phyloP scores from a whole-genome alignment of 2,797 vertebrate species.

The Steatocranus sp. region DNA sequence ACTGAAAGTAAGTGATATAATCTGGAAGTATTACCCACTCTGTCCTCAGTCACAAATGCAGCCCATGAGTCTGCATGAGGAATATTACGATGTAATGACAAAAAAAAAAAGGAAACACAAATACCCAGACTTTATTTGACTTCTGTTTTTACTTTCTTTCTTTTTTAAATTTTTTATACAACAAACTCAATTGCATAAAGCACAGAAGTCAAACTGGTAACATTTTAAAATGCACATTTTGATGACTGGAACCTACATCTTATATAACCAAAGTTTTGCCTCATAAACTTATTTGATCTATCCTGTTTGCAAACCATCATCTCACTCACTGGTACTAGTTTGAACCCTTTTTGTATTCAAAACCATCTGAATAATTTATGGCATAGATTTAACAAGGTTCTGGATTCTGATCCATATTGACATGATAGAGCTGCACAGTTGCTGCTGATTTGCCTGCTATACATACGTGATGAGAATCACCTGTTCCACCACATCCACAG shows the following conservation, averaged over 20 bases:
- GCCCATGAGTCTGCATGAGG: not conserved
- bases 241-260: not conserved
- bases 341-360: not conserved
- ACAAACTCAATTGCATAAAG: not conserved
- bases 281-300: not conserved
- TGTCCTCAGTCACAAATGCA: constrained; percentile 21
- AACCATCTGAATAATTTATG: not conserved
- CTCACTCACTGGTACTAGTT: not conserved
- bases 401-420: not conserved
- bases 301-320: not conserved
- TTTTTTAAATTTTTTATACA: not conserved
- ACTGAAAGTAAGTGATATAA: constrained; percentile 57
- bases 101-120: constrained; percentile 1
- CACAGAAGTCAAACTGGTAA: not conserved
- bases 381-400: not conserved
- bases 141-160: not conserved
- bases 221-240: not conserved
- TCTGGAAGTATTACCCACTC: constrained; percentile 36
- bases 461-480: not conserved
- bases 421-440: not conserved
- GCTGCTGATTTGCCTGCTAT: not conserved
- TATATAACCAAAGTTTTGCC: not conserved
- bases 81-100: not conserved
- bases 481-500: not conserved
- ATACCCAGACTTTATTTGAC: not conserved